Conservation (phyloP, 2,113 vertebrate genomes). For the Leucosticte australis region DNA sequence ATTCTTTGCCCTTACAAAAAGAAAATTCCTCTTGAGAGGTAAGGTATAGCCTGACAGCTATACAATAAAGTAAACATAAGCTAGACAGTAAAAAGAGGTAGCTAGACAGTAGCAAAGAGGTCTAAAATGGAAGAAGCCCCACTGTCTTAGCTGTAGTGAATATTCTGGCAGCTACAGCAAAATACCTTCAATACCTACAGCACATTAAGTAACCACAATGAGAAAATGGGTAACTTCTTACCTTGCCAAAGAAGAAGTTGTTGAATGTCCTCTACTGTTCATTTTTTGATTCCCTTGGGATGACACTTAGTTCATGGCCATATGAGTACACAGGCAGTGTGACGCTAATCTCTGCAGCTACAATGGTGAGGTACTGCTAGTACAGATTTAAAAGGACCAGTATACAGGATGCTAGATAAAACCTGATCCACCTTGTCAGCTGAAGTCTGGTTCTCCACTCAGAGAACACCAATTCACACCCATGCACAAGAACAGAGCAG, state of each 20-base stretch:
- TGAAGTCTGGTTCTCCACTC: background rate
- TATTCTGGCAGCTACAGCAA: background rate
- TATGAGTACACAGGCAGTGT: background rate
- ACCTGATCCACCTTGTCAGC: background rate
- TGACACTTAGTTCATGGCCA: background rate
- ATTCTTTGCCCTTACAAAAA: background rate
- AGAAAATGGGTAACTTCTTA: background rate
- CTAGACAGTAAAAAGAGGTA: no score
- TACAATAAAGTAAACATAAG: no score
- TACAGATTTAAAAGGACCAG: background rate
- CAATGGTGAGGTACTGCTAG: background rate
- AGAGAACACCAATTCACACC: background rate
- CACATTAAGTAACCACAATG: background rate
- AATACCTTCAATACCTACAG: background rate
- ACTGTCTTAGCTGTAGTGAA: background rate
- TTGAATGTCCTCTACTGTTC: background rate
- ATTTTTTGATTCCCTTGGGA: background rate
- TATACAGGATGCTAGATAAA: background rate
- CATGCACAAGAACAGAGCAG: rapidly evolving
- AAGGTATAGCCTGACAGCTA: background rate
- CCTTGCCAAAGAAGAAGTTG: background rate
- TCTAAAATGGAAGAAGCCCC: background rate
- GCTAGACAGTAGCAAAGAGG: background rate
- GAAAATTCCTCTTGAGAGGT: background rate
- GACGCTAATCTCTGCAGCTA: background rate